Evolutionary conservation across 2,113 vertebrate species (phyloP), one percentile per base, ranked within the genome.

Genomic region (Leptosomus discolor): DNA sequence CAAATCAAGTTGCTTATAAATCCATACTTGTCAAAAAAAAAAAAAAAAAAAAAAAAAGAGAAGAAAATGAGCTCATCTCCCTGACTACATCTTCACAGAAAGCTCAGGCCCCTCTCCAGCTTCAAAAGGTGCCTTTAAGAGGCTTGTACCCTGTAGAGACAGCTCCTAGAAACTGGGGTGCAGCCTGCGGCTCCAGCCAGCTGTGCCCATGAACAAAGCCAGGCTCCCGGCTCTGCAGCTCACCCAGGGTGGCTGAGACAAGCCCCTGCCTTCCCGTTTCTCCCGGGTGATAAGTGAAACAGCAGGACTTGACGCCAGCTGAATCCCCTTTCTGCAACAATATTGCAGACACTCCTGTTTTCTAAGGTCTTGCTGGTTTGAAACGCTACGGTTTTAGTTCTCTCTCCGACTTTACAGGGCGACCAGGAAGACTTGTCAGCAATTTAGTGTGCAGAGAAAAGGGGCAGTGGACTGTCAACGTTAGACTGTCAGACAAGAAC

Each of bases 211-310:
- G 64, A 74, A 15, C 73, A 81, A 81, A 95, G 83, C 32, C 60
- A 22, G 36, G 23, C 69, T 85, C 58, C 41, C 18, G 61, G 78
- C 74, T 23, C 27, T 12, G 17, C 9, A 2, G 46, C 27, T 84
- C 45, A 11, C 0, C 0, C 0, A 0, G 32, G 20, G 5, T 9
- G 69, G 26, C 8, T 3, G 1, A 56, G 51, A 58, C 6, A 58
- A 87, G 51, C 32, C 32, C 22, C 50, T 65, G 20, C 34, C 56
- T 81, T 70, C 51, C 36, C 1, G 0, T 30, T 77, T 60, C 67
- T 94, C 32, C 45, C 0, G 0, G 22, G 18, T 29, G 51, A 26
- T 13, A n/a, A 78, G 43, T 18, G 89, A 60, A 82, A 53, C 74
- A 79, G 85, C 39, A 8, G 81, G 74, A 43, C 36, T 74, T 71